phyloP scores from a whole-genome alignment of 1,140 invertebrate genomes.

The Temnothorax nylanderi region DNA sequence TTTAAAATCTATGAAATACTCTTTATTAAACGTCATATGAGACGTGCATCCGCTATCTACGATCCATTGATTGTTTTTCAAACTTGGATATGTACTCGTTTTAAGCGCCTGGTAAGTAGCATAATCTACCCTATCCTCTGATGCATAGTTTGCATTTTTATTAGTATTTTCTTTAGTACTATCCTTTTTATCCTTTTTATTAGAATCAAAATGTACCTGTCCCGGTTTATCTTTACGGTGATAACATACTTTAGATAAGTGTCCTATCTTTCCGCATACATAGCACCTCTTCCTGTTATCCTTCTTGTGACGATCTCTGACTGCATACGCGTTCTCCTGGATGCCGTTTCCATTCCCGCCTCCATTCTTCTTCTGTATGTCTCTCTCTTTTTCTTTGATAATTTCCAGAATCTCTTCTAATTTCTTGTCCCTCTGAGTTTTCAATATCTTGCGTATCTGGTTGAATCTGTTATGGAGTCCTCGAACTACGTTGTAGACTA shows the following conservation, averaged over 20 bases:
- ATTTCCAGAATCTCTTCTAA: background rate
- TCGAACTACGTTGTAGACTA: background rate
- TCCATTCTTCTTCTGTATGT: background rate
- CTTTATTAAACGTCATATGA: background rate
- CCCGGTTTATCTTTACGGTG: background rate
- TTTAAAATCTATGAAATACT: background rate
- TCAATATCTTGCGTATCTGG: background rate
- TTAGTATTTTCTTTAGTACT: background rate
- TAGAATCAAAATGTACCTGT: background rate
- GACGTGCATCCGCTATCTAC: background rate
- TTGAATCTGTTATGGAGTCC: background rate
- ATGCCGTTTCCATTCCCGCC: background rate
- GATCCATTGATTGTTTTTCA: background rate
- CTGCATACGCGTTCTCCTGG: background rate
- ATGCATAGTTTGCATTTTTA: background rate
- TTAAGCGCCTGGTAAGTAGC: background rate
- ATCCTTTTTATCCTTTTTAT: background rate
- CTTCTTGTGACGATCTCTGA: background rate
- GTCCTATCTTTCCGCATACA: constrained; percentile 4
- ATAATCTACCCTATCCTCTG: background rate
- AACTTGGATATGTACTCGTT: background rate
- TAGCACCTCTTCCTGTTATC: background rate
- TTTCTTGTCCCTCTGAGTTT: background rate
- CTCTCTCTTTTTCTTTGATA: background rate
- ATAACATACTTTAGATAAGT: background rate